Base-by-base conservation (phyloP, 2,113 vertebrate genomes). In the Anguilla japonica region DNA sequence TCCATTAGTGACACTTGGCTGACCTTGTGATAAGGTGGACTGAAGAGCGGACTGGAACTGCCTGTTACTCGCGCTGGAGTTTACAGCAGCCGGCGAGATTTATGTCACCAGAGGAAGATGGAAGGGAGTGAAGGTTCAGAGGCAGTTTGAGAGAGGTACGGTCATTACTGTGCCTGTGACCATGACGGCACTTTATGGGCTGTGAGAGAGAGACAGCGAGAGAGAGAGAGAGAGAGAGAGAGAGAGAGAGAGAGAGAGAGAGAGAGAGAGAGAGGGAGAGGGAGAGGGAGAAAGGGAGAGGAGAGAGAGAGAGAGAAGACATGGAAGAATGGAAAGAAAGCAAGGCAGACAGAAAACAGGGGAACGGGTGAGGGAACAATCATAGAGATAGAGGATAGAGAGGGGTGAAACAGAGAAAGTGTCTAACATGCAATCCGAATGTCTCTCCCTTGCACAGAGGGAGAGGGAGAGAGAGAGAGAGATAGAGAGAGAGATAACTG, bases 181-280 rank as follows among this genome's bases (percentile, higher is more conserved):
- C 71, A 75, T 26, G n/a, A 34, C 53, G 11, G 50, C 41, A 46
- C 22, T 85, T 85, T 81, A 85, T 85, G 84, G 56, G n/a, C 20
- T 40, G n/a, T 40, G 53, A 41, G 26, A 7, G n/a, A 8, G 9
- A 75, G 26, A 34, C 7, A 75, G 71, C 0, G 60, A 22, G 71
- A 34, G 71, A 34, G 71, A 75, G 26, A 34, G 71, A 14, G 71
- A 53, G 50, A 53, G n/a, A 7, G n/a, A n/a, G n/a, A 13, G 26
- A 26, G 18, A 67, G 26, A 75, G 9, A 75, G 71, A 75, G 71
- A 34, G 5, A 75, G 79, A 14, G 13, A 8, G 50, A 53, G 7
- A 53, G 50, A 53, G 5, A 53, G 50, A 5, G 79, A 14, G 13
- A 9, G 50, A 53, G 50, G 9, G 50, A 53, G 50, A 14, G 57